Base-by-base conservation (phyloP, 2,797 vertebrate species). In the Sebastolobus alascanus region DNA sequence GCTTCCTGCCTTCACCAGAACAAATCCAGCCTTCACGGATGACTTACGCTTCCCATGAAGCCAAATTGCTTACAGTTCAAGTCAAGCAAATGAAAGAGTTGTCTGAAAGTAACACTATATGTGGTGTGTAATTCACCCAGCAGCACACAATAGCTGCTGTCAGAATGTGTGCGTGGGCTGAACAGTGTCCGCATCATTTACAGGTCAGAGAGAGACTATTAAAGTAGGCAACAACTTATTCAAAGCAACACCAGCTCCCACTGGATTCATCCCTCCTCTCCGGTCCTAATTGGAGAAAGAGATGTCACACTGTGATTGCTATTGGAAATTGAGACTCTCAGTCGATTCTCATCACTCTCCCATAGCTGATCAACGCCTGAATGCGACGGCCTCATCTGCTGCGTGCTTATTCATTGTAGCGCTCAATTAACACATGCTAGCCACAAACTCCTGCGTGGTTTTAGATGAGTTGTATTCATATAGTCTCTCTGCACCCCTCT, bases 331-430 rank as follows among this genome's bases (percentile, higher is more conserved):
- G 79, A 88, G 87, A 84, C 84, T 78, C 84, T 81, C 75, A 84
- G 91, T 94, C 90, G 58, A 94, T 95, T 93, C 92, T 88, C 91
- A 92, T 94, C 92, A 86, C 83, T 92, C 89, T 89, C 83, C 83
- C 88, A 80, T 76, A 74, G 93, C 90, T 89, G 92, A 89, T 90
- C 89, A 87, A 85, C 77, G 37, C 66, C 84, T 80, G 73, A 84
- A 84, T 74, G 71, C 64, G 71, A 80, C 73, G 69, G 75, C 72
- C 86, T 92, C 89, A 84, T 94, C 90, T 92, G 87, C 85, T 70
- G 55, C 75, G 68, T 91, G 92, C 87, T 89, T 92, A 89, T 91
- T 94, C 86, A 87, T 86, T 70, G 87, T 73, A 90, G 89, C 6
- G 54, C 86, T 92, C 87, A 90, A 93, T 95, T 93, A 91, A 90